Evolutionary conservation across 1,140 invertebrate genomes (phyloP), one percentile per base, ranked within the genome.

Genomic region (Orchestia grillus): DNA sequence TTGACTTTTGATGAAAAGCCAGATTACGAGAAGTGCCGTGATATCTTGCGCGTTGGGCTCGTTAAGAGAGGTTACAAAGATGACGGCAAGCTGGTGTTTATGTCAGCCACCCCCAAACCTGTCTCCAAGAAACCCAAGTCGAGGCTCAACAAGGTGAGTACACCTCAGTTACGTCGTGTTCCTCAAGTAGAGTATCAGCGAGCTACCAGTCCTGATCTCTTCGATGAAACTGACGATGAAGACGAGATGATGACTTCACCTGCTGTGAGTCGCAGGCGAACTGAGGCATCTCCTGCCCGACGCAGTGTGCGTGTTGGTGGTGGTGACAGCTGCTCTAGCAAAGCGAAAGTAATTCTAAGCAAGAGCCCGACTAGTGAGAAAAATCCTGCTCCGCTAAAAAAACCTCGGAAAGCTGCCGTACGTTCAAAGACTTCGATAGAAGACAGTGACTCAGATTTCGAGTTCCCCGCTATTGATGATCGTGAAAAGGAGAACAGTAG

Each of bases 1-100:
- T 96, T 99, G 97, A 97, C 98, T 92, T 98, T 98, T 97, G 98
- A 98, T 96, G 98, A 98, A 91, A 97, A 97, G 90, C 98, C 98
- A 0, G 98, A 99, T 97, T 99, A 99, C 97, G 97, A 98, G n/a
- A 98, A 98, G 96, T 98, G 98, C 96, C 97, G 98, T 92, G 97
- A 98, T 90, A 97, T 98, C 36, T 98, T 99, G 95, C 97, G 97
- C 77, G 97, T 97, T 92, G 98, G 98, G 16, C 97, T 98, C 42
- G 97, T 98, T 97, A 97, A 97, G 97, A 96, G 97, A 96, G 97
- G 97, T 28, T 97, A 97, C 97, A 96, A 96, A 87, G 97, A 97
- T 97, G 96, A 97, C 97, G 97, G 97, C 96, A 97, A 97, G 96
- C 96, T 97, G 92, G 96, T 97, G 96, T 97, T 97, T 96, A 96